Conservation (phyloP, 2,797 vertebrate species). For the Hylomyscus alleni region DNA sequence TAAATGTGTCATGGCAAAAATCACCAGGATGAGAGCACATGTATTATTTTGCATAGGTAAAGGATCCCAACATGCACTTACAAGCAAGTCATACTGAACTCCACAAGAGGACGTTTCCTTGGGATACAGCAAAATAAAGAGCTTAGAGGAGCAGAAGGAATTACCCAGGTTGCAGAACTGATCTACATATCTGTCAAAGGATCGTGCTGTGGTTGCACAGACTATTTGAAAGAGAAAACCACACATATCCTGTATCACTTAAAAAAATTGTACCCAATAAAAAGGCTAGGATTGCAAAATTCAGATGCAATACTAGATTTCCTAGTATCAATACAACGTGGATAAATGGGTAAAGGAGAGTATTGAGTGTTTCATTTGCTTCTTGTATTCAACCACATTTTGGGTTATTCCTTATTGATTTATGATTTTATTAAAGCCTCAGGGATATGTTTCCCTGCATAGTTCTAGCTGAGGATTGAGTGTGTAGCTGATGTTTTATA, state of each 20-base stretch:
- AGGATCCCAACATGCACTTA: neutral
- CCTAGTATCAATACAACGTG: constrained; percentile 73
- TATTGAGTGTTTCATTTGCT: constrained; percentile 80
- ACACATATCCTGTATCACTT: constrained; percentile 7
- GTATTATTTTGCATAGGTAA: neutral
- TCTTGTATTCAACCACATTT: constrained; percentile 79
- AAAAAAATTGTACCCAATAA: constrained; percentile 49
- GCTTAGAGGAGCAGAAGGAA: constrained; percentile 70
- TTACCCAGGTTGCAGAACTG: constrained; percentile 64
- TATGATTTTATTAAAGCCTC: constrained; percentile 86
- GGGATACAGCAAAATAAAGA: constrained; percentile 55
- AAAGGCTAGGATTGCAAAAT: constrained; percentile 68
- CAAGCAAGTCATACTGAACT: neutral
- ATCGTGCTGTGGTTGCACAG: constrained; percentile 19
- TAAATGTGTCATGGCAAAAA: neutral
- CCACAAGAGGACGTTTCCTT: neutral
- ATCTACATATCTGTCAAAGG: constrained; percentile 72
- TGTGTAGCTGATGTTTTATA: constrained; percentile 66
- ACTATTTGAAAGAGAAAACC: constrained; percentile 34
- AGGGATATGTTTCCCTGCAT: constrained; percentile 75
- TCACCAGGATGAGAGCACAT: neutral
- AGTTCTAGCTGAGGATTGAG: constrained; percentile 77
- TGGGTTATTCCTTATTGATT: constrained; percentile 85
- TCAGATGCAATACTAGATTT: constrained; percentile 26
- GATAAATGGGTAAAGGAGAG: constrained; percentile 76